phyloP scores from a whole-genome alignment of 2,797 vertebrate genomes.

The Heterohyrax brucei region DNA sequence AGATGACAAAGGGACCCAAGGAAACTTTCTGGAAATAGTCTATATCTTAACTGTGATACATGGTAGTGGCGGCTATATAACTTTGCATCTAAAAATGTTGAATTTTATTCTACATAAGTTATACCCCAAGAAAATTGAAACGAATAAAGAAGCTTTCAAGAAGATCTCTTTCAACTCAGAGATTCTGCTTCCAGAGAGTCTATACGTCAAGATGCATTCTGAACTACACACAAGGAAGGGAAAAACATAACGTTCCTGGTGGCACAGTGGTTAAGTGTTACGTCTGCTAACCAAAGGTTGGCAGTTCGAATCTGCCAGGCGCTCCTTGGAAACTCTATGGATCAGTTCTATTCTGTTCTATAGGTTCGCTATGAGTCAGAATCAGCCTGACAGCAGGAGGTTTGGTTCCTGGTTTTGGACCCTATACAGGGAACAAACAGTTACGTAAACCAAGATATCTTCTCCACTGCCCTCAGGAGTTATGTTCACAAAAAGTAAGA shows the following conservation, averaged over 20 bases:
- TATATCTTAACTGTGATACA: neutral
- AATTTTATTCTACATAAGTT: constrained; percentile 8
- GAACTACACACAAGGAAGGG: neutral
- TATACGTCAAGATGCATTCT: neutral
- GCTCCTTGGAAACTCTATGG: too few relatives aligned
- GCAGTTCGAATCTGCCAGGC: too few relatives aligned
- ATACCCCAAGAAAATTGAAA: neutral
- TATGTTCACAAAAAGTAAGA: neutral
- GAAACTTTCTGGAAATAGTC: neutral
- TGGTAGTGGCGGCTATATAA: neutral
- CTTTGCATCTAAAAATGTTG: neutral
- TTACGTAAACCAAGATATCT: neutral
- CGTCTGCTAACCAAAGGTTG: too few relatives aligned
- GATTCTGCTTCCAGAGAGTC: neutral
- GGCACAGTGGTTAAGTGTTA: too few relatives aligned
- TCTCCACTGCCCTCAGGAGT: neutral
- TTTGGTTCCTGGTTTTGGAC: too few relatives aligned
- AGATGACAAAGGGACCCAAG: neutral
- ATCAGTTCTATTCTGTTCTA: too few relatives aligned
- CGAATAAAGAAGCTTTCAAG: neutral
- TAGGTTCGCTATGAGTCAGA: too few relatives aligned
- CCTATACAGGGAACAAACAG: neutral
- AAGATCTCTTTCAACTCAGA: neutral
- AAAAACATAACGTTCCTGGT: neutral
- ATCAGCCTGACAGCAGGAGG: too few relatives aligned